phyloP scores from a whole-genome alignment of 2,797 vertebrate genomes.

The Enteromius unitaeniatus region DNA sequence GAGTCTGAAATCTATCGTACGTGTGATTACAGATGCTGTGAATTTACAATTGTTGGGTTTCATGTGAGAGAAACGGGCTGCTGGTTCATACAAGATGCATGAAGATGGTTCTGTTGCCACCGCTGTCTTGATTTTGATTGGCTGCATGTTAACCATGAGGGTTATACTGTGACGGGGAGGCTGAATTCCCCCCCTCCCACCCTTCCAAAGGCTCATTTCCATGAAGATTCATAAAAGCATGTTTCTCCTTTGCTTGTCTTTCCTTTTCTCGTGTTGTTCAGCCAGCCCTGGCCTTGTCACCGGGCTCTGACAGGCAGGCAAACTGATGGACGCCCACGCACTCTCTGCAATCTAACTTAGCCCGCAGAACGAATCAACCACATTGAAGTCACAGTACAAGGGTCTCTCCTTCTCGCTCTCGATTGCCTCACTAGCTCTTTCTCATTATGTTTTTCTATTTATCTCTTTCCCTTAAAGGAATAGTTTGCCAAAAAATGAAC shows the following conservation, averaged over 20 bases:
- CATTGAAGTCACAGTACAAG: constrained; percentile 29
- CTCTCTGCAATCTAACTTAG: constrained; percentile 39
- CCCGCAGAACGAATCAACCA: constrained; percentile 45
- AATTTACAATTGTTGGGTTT: neutral
- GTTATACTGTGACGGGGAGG: neutral
- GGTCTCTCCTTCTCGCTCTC: constrained; percentile 23
- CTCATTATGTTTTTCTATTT: constrained; percentile 9
- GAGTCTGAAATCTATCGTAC: neutral
- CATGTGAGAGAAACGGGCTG: neutral
- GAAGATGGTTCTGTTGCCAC: neutral
- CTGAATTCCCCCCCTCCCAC: neutral
- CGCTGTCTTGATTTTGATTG: constrained; percentile 17
- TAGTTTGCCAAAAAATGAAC: neutral
- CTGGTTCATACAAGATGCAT: constrained; percentile 4
- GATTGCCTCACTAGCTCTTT: neutral
- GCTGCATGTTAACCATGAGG: neutral
- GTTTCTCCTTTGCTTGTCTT: constrained; percentile 37
- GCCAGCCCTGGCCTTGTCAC: constrained; percentile 41
- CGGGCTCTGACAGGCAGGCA: constrained; percentile 35
- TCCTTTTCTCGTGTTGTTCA: constrained; percentile 29
- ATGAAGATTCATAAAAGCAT: constrained; percentile 20
- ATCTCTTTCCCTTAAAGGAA: constrained; percentile 21
- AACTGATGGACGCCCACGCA: constrained; percentile 46
- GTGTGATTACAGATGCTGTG: neutral
- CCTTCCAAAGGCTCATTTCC: constrained; percentile 16